phyloP scores from a whole-genome alignment of 2,113 vertebrate genomes.

The Pogona vitticeps region DNA sequence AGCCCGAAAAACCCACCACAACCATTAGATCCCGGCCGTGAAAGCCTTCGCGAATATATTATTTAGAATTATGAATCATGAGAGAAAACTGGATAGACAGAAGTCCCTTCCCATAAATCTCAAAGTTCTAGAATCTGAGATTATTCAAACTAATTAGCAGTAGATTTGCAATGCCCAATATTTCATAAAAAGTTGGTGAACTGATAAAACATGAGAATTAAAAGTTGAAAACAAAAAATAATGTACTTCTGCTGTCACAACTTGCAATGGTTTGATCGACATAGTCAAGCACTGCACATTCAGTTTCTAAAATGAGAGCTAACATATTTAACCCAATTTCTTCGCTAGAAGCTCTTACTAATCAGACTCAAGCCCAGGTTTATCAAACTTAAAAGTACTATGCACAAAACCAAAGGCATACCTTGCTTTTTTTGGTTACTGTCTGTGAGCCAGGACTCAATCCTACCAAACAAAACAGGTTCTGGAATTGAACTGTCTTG shows the following conservation, averaged over 20 bases:
- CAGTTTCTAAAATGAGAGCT: not conserved
- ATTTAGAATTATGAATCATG: not conserved
- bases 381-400: not conserved
- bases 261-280: not conserved
- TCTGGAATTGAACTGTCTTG: not conserved
- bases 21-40: too few relatives aligned
- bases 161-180: not conserved
- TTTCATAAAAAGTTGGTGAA: not conserved
- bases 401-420: not conserved
- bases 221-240: not conserved
- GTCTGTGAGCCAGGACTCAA: not conserved
- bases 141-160: not conserved
- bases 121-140: not conserved
- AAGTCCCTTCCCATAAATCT: not conserved
- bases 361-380: not conserved
- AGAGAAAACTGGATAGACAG: not conserved
- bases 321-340: not conserved
- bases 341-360: not conserved
- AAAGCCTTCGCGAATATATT: too few relatives aligned
- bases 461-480: not conserved
- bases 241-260: not conserved
- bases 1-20: too few relatives aligned
- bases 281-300: not conserved
- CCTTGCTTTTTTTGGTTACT: not conserved
- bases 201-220: not conserved